Evolutionary conservation across 2,888 invertebrate species (phyloP).

Genomic region (Ametastegia equiseti): DNA sequence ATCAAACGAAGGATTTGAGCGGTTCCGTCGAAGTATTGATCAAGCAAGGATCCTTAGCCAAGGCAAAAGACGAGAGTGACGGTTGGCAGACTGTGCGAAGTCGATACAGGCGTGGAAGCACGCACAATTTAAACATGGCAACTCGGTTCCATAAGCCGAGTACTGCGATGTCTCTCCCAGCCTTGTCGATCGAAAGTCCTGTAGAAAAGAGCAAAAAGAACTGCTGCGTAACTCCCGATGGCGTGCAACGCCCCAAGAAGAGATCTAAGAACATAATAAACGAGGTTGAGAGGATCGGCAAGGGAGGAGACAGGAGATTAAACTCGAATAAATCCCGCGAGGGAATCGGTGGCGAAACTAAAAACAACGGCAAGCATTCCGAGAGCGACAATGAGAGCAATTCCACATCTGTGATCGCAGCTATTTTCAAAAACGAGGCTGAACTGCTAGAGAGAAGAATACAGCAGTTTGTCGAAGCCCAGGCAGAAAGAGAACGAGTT

Average conservation of each 20-base stretch:
- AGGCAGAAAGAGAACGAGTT: slow-evolving; percentile 73
- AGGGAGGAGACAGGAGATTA: slow-evolving; percentile 76
- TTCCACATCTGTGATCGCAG: slow-evolving; percentile 73
- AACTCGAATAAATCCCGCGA: slow-evolving; percentile 71
- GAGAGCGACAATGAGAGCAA: slow-evolving; percentile 62
- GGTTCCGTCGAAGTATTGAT: slow-evolving; percentile 67
- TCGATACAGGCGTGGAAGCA: slow-evolving; percentile 82
- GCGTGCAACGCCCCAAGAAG: slow-evolving; percentile 59
- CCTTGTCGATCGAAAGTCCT: slow-evolving; percentile 77
- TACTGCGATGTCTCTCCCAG: slow-evolving; percentile 89
- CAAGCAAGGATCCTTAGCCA: slow-evolving; percentile 12
- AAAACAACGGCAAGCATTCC: slow-evolving; percentile 61
- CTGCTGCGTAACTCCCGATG: slow-evolving; percentile 65
- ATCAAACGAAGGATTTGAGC: slow-evolving; percentile 65
- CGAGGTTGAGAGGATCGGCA: slow-evolving; percentile 70
- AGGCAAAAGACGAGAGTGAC: slow-evolving; percentile 75
- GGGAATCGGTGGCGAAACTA: slow-evolving; percentile 74
- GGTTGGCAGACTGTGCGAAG: slow-evolving; percentile 96
- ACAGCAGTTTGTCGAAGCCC: slow-evolving; percentile 74
- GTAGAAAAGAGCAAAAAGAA: slow-evolving; percentile 67
- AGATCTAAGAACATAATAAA: slow-evolving; percentile 62
- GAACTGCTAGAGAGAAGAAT: slow-evolving; percentile 73
- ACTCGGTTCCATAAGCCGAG: slow-evolving; percentile 90
- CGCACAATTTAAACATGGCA: slow-evolving; percentile 79
- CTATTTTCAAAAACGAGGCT: slow-evolving; percentile 73